A percentile compares a stretch with the other conserved stretches of the same genome.
phyloP scores from a whole-genome alignment of 2,888 invertebrate species.

The Oligia strigilis region DNA sequence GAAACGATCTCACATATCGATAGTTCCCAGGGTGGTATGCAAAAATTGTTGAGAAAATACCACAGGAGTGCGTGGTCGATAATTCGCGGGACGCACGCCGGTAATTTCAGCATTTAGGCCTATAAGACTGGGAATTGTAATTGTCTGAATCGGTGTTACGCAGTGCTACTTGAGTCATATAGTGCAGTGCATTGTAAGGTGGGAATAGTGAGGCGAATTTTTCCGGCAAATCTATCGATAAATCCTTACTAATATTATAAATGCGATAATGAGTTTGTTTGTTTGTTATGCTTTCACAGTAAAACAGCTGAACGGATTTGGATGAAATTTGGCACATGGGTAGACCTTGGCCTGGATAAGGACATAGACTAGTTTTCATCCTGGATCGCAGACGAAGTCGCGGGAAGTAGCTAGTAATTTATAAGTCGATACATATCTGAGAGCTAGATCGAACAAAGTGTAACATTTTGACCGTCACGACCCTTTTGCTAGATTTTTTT shows the following conservation, averaged over 20 bases:
- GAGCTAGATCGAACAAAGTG: neutral
- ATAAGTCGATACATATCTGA: neutral
- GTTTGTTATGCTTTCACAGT: no score
- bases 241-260: neutral
- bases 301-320: no score
- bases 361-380: no score
- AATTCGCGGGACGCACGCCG: conserved; percentile 75
- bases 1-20: conserved; percentile 72
- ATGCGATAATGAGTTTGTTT: no score
- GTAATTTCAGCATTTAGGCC: conserved; percentile 86
- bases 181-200: conserved; percentile 6
- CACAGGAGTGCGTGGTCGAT: conserved; percentile 83
- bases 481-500: neutral
- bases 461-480: neutral
- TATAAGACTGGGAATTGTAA: conserved; percentile 78
- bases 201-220: conserved; percentile 2
- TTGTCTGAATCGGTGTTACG: conserved; percentile 66
- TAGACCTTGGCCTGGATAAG: no score
- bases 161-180: conserved; percentile 54
- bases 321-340: no score
- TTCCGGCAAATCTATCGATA: conserved; percentile 18
- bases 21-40: conserved; percentile 89
- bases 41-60: conserved; percentile 90
- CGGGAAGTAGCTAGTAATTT: no score
- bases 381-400: no score